Evolutionary conservation across 2,113 vertebrate genomes (phyloP).

Genomic region (Tragelaphus imberbis): DNA sequence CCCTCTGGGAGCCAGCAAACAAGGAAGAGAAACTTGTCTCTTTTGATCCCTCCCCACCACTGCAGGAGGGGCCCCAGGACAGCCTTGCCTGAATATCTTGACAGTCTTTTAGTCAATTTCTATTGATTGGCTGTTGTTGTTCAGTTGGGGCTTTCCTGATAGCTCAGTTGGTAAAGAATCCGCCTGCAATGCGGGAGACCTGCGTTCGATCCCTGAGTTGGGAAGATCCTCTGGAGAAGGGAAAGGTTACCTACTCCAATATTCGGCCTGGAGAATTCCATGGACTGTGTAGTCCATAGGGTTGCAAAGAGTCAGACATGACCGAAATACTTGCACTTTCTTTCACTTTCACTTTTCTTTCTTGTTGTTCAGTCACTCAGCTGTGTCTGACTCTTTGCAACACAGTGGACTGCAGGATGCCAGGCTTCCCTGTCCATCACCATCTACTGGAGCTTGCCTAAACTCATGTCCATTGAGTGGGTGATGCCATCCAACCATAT

Average conservation of each 20-base stretch:
- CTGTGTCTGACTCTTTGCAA: background rate
- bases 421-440: background rate
- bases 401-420: background rate
- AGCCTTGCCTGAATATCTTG: background rate
- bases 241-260: background rate
- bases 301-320: background rate
- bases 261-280: background rate
- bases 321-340: background rate
- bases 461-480: background rate
- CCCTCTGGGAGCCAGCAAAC: background rate
- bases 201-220: background rate
- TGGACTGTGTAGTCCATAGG: background rate
- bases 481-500: background rate
- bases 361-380: background rate
- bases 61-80: background rate
- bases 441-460: background rate
- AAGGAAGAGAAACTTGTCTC: background rate
- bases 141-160: background rate
- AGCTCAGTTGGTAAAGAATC: background rate
- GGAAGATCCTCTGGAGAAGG: background rate
- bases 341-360: background rate
- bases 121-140: background rate
- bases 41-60: background rate
- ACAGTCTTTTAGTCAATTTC: background rate
- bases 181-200: rapidly evolving